phyloP scores from a whole-genome alignment of 2,888 invertebrate genomes.

The Vanessa cardui region DNA sequence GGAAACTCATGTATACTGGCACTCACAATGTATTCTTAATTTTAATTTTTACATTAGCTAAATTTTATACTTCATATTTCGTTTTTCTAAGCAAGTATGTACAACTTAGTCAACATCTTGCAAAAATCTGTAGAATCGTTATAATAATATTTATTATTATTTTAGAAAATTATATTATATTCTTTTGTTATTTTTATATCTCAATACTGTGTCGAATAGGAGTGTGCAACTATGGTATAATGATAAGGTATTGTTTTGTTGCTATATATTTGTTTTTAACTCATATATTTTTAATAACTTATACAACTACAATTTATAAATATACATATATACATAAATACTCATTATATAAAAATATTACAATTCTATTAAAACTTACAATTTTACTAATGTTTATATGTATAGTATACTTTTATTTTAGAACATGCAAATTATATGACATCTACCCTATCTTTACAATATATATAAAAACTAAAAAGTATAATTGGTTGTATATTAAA shows the following conservation, averaged over 20 bases:
- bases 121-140: neutral
- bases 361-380: constrained; percentile 1
- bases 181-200: constrained; percentile 2
- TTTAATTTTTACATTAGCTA: too few species aligned
- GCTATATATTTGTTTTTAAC: constrained; percentile 1
- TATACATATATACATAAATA: constrained; percentile 3
- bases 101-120: constrained; percentile 2
- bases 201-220: constrained; percentile 3
- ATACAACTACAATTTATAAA: neutral
- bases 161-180: constrained; percentile 3
- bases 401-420: constrained; percentile 2
- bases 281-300: neutral
- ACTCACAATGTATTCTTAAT: constrained; percentile 1
- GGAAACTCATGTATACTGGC: neutral
- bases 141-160: constrained; percentile 1
- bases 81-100: too few species aligned
- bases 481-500: constrained; percentile 1
- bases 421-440: constrained; percentile 2
- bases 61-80: too few species aligned
- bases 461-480: constrained; percentile 1
- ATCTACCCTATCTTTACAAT: constrained; percentile 3
- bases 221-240: constrained; percentile 1
- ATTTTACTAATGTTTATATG: constrained; percentile 1
- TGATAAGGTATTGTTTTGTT: constrained; percentile 2
- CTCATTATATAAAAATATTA: constrained; percentile 1